Conservation (phyloP, 2,888 invertebrate species). For the Dusona sp. region DNA sequence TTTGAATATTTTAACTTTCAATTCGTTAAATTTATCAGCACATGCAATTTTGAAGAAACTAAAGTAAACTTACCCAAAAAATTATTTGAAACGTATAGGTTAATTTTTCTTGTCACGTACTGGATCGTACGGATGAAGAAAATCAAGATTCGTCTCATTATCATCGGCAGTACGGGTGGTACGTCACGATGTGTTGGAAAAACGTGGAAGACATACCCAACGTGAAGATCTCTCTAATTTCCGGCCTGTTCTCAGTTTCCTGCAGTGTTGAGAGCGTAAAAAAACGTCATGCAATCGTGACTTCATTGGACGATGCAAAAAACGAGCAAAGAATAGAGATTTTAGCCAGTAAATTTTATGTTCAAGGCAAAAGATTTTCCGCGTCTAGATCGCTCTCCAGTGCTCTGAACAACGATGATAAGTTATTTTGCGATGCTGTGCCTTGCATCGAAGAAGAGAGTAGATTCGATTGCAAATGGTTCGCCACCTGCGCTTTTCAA, state of each 20-base stretch:
- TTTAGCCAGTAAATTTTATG: conserved; percentile 74
- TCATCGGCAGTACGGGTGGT: conserved; percentile 67
- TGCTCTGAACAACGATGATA: conserved; percentile 65
- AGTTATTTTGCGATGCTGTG: conserved; percentile 75
- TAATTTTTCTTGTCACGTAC: conserved; percentile 74
- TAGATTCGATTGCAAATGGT: conserved; percentile 72
- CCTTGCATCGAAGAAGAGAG: conserved; percentile 76
- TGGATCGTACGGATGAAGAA: conserved; percentile 56
- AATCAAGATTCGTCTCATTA: background rate
- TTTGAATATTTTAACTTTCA: no score
- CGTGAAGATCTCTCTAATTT: conserved; percentile 18
- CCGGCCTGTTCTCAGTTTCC: conserved; percentile 65
- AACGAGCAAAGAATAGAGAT: conserved; percentile 70
- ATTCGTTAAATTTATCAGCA: background rate
- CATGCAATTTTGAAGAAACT: background rate
- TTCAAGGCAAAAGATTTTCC: conserved; percentile 72
- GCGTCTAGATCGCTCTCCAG: conserved; percentile 69
- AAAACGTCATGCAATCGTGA: conserved; percentile 72
- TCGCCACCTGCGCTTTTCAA: conserved; percentile 75
- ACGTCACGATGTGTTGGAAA: conserved; percentile 69
- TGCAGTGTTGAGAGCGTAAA: conserved; percentile 68
- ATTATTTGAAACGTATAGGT: conserved; percentile 61
- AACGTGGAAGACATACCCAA: conserved; percentile 51
- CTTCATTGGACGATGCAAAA: conserved; percentile 40
- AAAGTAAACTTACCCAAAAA: background rate